Conservation (phyloP, 2,113 vertebrate genomes). For the Cromileptes altivelis region DNA sequence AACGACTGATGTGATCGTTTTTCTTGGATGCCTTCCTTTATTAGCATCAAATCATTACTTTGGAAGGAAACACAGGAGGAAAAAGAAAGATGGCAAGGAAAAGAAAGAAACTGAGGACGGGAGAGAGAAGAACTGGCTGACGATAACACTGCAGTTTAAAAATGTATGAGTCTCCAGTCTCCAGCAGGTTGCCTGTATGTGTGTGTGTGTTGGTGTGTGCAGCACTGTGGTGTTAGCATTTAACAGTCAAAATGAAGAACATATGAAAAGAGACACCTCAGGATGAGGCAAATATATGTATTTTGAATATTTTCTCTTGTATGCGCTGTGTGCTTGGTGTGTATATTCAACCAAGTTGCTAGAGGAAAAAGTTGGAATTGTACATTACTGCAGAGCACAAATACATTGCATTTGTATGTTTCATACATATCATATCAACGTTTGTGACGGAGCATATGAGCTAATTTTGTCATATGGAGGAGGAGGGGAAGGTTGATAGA, state of each 20-base stretch:
- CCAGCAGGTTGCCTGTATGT: conserved; percentile 30
- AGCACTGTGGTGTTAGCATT: conserved; percentile 29
- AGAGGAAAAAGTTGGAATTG: too few relatives aligned
- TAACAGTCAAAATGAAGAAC: conserved; percentile 12
- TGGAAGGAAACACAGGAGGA: neutral
- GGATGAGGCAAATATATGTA: neutral
- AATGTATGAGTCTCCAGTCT: conserved; percentile 60
- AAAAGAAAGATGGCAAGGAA: neutral
- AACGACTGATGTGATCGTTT: neutral
- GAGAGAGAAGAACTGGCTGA: conserved; percentile 16
- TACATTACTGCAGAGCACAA: too few relatives aligned
- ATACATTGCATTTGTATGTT: too few relatives aligned
- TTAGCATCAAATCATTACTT: neutral
- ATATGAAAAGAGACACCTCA: neutral
- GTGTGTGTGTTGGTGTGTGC: conserved; percentile 18
- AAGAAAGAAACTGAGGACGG: neutral
- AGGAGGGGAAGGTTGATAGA: too few relatives aligned
- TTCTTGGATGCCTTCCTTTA: neutral
- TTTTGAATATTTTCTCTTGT: too few relatives aligned
- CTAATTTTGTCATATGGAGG: too few relatives aligned
- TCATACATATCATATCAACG: too few relatives aligned
- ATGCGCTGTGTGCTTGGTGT: too few relatives aligned
- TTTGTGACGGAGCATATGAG: too few relatives aligned
- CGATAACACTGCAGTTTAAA: conserved; percentile 44
- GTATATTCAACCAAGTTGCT: too few relatives aligned